Conservation (phyloP, 2,888 invertebrate genomes). For the Neoascia interrupta region DNA sequence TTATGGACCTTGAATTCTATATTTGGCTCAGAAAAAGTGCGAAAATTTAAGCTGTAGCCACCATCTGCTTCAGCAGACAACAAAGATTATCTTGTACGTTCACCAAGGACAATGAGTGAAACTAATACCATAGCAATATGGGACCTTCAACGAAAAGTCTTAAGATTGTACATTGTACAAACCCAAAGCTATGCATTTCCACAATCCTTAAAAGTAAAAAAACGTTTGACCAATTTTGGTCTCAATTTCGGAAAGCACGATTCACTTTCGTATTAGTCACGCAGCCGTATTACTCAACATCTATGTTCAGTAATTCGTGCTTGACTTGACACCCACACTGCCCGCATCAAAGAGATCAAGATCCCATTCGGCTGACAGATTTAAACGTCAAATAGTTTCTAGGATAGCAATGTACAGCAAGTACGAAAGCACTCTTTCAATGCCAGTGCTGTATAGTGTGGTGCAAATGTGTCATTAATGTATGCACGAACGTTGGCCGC, state of each 20-base stretch:
- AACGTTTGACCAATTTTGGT: too few relatives aligned
- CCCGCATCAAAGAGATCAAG: conserved; percentile 6
- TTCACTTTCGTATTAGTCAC: background rate
- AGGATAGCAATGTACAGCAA: conserved; percentile 24
- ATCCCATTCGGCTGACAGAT: conserved; percentile 33
- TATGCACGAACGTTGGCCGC: conserved; percentile 19
- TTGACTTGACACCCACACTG: conserved; percentile 28
- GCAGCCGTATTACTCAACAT: conserved; percentile 3
- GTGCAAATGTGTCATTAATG: conserved; percentile 15
- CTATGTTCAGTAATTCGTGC: conserved; percentile 1
- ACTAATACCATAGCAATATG: too few relatives aligned
- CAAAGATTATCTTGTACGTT: too few relatives aligned
- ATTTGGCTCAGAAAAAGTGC: too few relatives aligned
- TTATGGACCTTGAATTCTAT: too few relatives aligned
- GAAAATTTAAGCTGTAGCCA: too few relatives aligned
- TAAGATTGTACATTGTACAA: too few relatives aligned
- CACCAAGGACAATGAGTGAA: too few relatives aligned
- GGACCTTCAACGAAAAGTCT: too few relatives aligned
- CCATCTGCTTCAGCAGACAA: too few relatives aligned
- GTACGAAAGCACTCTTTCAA: conserved; percentile 55
- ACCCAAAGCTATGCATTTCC: too few relatives aligned
- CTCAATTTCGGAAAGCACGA: conserved; percentile 29
- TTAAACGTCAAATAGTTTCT: conserved; percentile 38
- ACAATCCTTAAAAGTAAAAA: too few relatives aligned
- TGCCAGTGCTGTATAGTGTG: conserved; percentile 23